Conservation (phyloP, 2,113 vertebrate species). For the Phalacrocorax pelagicus region DNA sequence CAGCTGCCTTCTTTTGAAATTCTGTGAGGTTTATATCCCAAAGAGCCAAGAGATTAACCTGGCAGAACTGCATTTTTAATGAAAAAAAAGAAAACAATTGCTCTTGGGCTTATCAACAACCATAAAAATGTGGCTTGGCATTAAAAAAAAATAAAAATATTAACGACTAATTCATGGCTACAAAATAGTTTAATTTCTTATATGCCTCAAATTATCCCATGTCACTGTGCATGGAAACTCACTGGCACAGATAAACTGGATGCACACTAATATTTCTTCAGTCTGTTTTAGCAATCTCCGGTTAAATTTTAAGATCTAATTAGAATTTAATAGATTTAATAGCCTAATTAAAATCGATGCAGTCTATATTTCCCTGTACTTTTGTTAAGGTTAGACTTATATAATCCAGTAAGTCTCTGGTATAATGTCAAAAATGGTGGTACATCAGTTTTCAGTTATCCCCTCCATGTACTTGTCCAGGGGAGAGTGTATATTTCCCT, state of each 20-base stretch:
- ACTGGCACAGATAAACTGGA: not conserved
- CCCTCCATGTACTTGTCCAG: not conserved
- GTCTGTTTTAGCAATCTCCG: not conserved
- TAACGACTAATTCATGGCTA: not conserved
- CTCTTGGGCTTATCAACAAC: not conserved
- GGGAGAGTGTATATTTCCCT: not conserved
- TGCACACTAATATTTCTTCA: not conserved
- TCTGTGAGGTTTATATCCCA: not conserved
- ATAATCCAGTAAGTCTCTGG: not conserved
- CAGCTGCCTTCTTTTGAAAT: not conserved
- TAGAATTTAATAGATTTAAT: not conserved
- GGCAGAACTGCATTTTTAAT: not conserved
- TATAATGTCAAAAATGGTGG: not conserved
- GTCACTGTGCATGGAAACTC: not conserved
- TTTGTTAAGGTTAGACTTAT: not conserved
- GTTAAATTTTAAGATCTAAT: not conserved
- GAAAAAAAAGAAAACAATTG: not conserved
- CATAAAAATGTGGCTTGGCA: not conserved
- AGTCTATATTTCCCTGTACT: not conserved
- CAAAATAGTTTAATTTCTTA: not conserved
- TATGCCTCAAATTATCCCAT: not conserved
- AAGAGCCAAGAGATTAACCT: not conserved
- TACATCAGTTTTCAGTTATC: not conserved
- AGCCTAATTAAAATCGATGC: not conserved
- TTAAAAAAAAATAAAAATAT: not conserved